Conservation (phyloP, 1,140 invertebrate species). For the Lineus longissimus region DNA sequence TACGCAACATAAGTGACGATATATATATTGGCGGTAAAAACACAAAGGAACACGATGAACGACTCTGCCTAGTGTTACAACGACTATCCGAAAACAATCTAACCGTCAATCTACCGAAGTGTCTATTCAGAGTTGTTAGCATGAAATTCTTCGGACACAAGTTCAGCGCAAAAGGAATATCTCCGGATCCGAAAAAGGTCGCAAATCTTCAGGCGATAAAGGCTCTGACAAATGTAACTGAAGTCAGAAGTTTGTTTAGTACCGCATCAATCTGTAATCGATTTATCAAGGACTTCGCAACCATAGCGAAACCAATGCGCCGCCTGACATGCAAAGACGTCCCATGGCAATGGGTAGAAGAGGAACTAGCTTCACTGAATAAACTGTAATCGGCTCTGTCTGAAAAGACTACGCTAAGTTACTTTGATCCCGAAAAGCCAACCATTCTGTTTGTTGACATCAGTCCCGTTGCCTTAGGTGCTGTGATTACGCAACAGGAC, state of each 20-base stretch:
- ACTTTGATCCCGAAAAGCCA: constrained; percentile 19
- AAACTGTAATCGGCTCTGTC: no score
- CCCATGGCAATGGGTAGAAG: constrained; percentile 18
- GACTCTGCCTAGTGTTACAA: constrained; percentile 7
- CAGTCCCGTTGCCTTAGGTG: constrained; percentile 49
- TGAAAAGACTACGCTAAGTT: constrained; percentile 17
- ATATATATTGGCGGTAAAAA: constrained; percentile 13
- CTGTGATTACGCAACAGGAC: constrained; percentile 35
- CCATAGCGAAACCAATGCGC: constrained; percentile 23
- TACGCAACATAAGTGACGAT: not conserved
- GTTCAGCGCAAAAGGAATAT: constrained; percentile 18
- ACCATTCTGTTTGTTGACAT: constrained; percentile 43
- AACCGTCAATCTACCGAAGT: constrained; percentile 22
- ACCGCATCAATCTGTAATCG: constrained; percentile 22
- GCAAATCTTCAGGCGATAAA: constrained; percentile 30
- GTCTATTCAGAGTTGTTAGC: constrained; percentile 15
- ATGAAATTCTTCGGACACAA: constrained; percentile 22
- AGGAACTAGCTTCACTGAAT: constrained; percentile 22
- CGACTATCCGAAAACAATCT: constrained; percentile 14
- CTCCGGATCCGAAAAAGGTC: constrained; percentile 35
- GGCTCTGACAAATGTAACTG: constrained; percentile 14
- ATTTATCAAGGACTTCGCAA: no score
- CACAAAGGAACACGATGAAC: constrained; percentile 14
- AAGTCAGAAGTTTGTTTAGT: constrained; percentile 23
- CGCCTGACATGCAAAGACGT: constrained; percentile 17